Base-by-base conservation (phyloP, 35 echinoderm and acorn worm species). In the Hemicentrotus pulcherrimus region DNA sequence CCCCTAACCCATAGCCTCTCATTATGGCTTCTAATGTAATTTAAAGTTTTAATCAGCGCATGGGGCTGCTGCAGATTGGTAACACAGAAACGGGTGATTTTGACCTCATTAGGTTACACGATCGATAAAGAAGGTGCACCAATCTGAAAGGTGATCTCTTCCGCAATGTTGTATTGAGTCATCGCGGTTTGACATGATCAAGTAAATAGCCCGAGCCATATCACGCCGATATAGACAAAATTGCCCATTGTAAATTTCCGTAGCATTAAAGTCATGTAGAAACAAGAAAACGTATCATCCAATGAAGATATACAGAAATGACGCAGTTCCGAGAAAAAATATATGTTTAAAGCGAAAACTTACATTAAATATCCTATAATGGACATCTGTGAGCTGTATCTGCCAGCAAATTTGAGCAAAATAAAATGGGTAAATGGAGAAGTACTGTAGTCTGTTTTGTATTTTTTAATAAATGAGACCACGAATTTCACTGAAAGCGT, bases 41-140 rank as follows among this genome's bases (percentile, higher is more conserved):
- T 78, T 78, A 78, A 78, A 78, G 24, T 78, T 28, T 7, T 78
- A 78, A 78, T 78, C 65, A 78, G 65, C 19, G 0, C 19, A 78
- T 0, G 19, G 65, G 28, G 65, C 65, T 78, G 19, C 5, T n/a
- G 9, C 65, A 78, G 65, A 78, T 18, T 78, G 65, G 22, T 55
- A 55, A 78, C 65, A 78, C 65, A 78, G 65, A 78, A 78, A 78
- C 65, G 22, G 65, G 65, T 78, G 65, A 78, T n/a, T 78, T 28
- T 78, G 65, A 28, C 65, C 65, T 78, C 65, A 78, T 78, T 28
- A 78, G 65, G 65, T 78, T 78, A 78, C 65, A 78, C 65, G 65
- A 78, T 78, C 65, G 65, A 78, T 78, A 78, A 78, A 78, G 19
- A 78, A 78, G 65, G 65, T 78, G 65, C 24, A 78, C 65, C 65